phyloP scores from a whole-genome alignment of 2,113 vertebrate genomes.

The Capreolus pygargus region DNA sequence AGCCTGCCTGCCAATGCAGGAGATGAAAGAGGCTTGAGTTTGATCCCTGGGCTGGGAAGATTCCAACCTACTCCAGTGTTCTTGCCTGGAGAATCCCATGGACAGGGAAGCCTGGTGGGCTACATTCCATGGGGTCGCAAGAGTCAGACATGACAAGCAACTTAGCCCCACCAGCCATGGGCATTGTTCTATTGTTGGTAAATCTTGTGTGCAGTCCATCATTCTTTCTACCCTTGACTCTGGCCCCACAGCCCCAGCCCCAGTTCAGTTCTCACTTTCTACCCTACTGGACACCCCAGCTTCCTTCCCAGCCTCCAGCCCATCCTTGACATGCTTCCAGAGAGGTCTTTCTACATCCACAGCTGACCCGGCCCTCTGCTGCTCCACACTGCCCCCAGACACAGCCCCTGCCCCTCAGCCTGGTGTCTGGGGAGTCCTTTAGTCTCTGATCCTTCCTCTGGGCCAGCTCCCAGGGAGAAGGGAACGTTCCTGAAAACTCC shows the following conservation, averaged over 20 bases:
- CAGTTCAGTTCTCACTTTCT: not conserved
- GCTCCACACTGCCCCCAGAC: not conserved
- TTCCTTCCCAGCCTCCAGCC: not conserved
- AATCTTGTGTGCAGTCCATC: not conserved
- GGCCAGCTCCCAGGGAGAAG: not conserved
- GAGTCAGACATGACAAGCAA: not conserved
- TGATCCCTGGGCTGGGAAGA: not conserved
- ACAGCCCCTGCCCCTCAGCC: not conserved
- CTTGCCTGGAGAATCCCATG: not conserved
- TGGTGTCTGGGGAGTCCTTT: not conserved
- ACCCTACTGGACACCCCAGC: not conserved
- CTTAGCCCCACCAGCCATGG: not conserved
- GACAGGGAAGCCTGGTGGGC: not conserved
- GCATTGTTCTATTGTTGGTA: rapidly evolving
- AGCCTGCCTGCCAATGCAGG: not conserved
- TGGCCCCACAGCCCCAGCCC: not conserved
- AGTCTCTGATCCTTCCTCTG: not conserved
- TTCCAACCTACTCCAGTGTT: not conserved
- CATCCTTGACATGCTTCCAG: rapidly evolving
- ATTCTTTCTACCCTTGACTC: not conserved
- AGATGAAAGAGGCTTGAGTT: not conserved
- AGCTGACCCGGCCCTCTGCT: not conserved
- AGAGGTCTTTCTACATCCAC: not conserved
- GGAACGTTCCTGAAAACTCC: rapidly evolving
- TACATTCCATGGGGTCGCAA: not conserved